Conservation (phyloP, 2,888 invertebrate genomes). For the Salticus scenicus region DNA sequence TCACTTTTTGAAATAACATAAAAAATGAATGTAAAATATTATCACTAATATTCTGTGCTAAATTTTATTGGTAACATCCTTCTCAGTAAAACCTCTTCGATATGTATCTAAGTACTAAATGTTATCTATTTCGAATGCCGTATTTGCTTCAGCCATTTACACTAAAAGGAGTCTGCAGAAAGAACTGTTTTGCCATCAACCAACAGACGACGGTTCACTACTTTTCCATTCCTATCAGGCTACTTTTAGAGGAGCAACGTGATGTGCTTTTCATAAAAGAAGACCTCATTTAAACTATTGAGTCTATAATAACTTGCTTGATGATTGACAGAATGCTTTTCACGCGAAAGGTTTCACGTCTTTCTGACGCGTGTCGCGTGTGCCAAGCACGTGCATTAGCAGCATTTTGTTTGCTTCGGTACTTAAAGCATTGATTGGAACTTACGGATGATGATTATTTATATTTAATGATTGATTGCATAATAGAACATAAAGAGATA, state of each 20-base stretch:
- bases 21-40: too few species aligned
- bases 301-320: conserved; percentile 21
- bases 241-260: conserved; percentile 48
- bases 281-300: conserved; percentile 11
- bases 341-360: conserved; percentile 7
- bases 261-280: conserved; percentile 50
- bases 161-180: not conserved
- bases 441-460: not conserved
- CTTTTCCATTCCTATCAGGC: conserved; percentile 34
- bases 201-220: not conserved
- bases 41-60: too few species aligned
- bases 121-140: too few species aligned
- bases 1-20: too few species aligned
- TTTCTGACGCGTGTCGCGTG: conserved; percentile 37
- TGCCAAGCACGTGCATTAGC: conserved; percentile 41
- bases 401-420: conserved; percentile 25
- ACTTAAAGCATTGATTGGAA: conserved; percentile 12
- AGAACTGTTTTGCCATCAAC: not conserved
- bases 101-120: too few species aligned
- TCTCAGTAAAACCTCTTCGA: too few species aligned
- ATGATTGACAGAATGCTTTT: conserved; percentile 52
- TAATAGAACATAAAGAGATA: too few species aligned
- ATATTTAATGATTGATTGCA: not conserved
- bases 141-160: conserved; percentile 16
- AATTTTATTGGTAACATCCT: too few species aligned